phyloP scores from a whole-genome alignment of 2,113 vertebrate species.

The Numida meleagris region DNA sequence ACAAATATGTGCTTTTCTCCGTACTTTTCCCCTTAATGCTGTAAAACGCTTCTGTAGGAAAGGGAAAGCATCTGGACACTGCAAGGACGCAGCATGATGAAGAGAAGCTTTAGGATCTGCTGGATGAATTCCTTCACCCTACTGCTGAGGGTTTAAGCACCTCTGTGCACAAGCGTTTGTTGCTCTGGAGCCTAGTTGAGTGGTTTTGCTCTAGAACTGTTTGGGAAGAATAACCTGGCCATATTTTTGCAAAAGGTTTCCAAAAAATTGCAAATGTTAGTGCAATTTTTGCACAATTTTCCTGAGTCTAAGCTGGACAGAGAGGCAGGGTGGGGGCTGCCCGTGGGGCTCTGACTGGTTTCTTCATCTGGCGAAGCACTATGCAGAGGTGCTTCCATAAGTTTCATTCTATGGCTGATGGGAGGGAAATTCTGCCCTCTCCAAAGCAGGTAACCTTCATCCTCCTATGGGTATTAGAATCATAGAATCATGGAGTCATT shows the following conservation, averaged over 20 bases:
- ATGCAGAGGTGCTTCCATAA: neutral
- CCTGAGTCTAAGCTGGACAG: neutral
- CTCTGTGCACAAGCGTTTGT: neutral
- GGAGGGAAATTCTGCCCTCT: neutral
- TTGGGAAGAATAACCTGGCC: neutral
- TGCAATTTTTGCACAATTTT: neutral
- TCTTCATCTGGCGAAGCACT: neutral
- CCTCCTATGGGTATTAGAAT: neutral
- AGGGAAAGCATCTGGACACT: neutral
- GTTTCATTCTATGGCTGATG: neutral
- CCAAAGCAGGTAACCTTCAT: neutral
- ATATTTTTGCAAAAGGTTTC: neutral
- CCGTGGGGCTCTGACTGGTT: neutral
- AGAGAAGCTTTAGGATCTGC: neutral
- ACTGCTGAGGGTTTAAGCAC: neutral
- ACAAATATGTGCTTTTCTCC: neutral
- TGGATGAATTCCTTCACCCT: neutral
- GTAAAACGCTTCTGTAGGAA: neutral
- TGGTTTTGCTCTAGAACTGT: neutral
- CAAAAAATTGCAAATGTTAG: too few species aligned
- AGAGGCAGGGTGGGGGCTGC: neutral
- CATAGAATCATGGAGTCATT: too few species aligned
- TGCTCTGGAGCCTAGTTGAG: constrained; percentile 1
- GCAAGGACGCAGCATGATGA: rapidly evolving
- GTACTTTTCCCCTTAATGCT: neutral